phyloP scores from a whole-genome alignment of 2,113 vertebrate species.

The Erinaceus europaeus region DNA sequence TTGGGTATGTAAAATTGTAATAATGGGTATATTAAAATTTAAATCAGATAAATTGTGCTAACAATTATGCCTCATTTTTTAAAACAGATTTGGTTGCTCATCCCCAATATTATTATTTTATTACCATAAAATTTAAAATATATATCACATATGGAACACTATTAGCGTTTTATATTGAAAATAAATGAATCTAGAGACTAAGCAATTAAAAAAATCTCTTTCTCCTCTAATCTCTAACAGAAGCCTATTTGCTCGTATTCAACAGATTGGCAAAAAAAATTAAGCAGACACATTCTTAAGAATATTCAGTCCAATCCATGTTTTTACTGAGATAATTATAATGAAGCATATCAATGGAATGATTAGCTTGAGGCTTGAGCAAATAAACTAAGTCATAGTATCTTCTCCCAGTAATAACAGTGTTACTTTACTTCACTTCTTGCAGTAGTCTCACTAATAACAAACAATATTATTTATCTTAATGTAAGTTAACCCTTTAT shows the following conservation, averaged over 20 bases:
- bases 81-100: background rate
- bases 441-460: slow-evolving; percentile 28
- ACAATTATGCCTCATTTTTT: background rate
- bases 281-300: slow-evolving; percentile 46
- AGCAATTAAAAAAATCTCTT: background rate
- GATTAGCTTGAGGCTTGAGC: slow-evolving; percentile 19
- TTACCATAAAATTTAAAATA: background rate
- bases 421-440: slow-evolving; percentile 6
- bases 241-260: slow-evolving; percentile 40
- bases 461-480: slow-evolving; percentile 17
- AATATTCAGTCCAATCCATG: slow-evolving; percentile 29
- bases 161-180: slow-evolving; percentile 10
- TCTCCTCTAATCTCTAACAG: slow-evolving; percentile 21
- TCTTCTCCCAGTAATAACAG: background rate
- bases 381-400: slow-evolving; percentile 2
- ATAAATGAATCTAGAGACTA: slow-evolving; percentile 7
- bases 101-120: background rate
- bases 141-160: background rate
- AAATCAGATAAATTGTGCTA: background rate
- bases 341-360: slow-evolving; percentile 9
- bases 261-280: slow-evolving; percentile 53
- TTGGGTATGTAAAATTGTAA: background rate
- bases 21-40: background rate
- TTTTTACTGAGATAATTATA: slow-evolving; percentile 33
- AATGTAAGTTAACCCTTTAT: slow-evolving; percentile 19